Conservation (phyloP, 1,140 invertebrate genomes). For the Agraylea sexmaculata region DNA sequence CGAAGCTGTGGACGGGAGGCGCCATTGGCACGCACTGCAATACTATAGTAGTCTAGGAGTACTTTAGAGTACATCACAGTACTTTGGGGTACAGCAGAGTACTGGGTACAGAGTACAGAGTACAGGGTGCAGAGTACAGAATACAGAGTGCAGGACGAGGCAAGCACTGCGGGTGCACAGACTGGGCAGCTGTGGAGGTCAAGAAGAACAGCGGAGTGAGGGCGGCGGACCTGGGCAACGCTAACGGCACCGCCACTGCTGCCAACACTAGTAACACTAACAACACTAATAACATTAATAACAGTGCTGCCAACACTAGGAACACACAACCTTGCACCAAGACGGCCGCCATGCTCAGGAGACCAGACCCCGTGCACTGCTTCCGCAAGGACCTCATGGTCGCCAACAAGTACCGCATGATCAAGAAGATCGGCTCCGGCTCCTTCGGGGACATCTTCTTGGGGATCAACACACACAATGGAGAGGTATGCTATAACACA, state of each 20-base stretch:
- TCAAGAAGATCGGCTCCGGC: conserved; percentile 93
- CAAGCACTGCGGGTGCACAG: not conserved
- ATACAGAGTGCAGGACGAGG: not conserved
- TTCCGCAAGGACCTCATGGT: conserved; percentile 58
- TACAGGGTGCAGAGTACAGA: too few species aligned
- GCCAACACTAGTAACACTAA: too few species aligned
- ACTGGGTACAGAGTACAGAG: too few species aligned
- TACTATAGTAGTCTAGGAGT: too few species aligned
- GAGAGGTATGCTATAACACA: conserved; percentile 62
- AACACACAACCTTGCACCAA: not conserved
- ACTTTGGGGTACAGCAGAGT: too few species aligned
- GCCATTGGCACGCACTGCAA: too few species aligned
- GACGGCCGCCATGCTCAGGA: conserved; percentile 15
- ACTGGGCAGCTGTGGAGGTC: not conserved
- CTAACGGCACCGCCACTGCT: too few species aligned
- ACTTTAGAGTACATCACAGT: too few species aligned
- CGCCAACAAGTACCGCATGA: conserved; percentile 85
- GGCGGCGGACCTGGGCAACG: not conserved
- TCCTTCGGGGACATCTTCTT: conserved; percentile 99
- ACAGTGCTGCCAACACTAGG: too few species aligned
- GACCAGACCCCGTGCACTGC: too few species aligned
- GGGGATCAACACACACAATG: conserved; percentile 91
- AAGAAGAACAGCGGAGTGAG: conserved; percentile 9
- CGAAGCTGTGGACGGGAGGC: too few species aligned
- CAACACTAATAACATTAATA: conserved; percentile 12